These are phyloP conservation scores for Drosophila grimshawi DNA, from an alignment of 1,140 invertebrate genomes.

Conservation along the genomic window DNA sequence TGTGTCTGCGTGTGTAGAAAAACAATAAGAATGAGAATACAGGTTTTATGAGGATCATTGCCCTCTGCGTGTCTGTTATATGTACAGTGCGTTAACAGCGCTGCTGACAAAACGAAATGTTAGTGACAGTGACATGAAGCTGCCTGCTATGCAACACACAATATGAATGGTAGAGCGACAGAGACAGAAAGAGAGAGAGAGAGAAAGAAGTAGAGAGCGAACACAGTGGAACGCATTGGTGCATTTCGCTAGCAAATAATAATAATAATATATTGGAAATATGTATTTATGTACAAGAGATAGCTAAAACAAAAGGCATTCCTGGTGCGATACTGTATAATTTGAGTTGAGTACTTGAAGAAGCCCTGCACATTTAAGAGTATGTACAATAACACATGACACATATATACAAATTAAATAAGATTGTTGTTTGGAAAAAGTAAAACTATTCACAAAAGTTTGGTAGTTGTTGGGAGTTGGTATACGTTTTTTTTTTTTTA, in stretches of 20 bases:
- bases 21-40: slow-evolving; percentile 41
- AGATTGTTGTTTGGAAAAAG: slow-evolving; percentile 28
- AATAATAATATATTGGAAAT: slow-evolving; percentile 21
- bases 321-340: slow-evolving; percentile 27
- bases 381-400: slow-evolving; percentile 46
- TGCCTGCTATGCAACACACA: slow-evolving; percentile 35
- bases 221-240: slow-evolving; percentile 27
- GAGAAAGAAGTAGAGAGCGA: slow-evolving; percentile 3
- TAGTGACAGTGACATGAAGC: slow-evolving; percentile 48
- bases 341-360: slow-evolving; percentile 6
- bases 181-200: slow-evolving; percentile 15
- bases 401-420: slow-evolving; percentile 37
- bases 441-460: slow-evolving; percentile 63
- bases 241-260: slow-evolving; percentile 16
- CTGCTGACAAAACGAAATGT: slow-evolving; percentile 22
- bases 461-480: slow-evolving; percentile 44
- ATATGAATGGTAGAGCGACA: not conserved
- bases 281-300: slow-evolving; percentile 17
- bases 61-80: slow-evolving; percentile 17
- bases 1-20: slow-evolving; percentile 34
- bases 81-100: slow-evolving; percentile 31
- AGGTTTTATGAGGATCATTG: slow-evolving; percentile 9
- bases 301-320: slow-evolving; percentile 17
- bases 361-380: slow-evolving; percentile 43
- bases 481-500: slow-evolving; percentile 34